Evolutionary conservation across 2,797 vertebrate genomes (phyloP).

Genomic region (Garrulus glandarius): DNA sequence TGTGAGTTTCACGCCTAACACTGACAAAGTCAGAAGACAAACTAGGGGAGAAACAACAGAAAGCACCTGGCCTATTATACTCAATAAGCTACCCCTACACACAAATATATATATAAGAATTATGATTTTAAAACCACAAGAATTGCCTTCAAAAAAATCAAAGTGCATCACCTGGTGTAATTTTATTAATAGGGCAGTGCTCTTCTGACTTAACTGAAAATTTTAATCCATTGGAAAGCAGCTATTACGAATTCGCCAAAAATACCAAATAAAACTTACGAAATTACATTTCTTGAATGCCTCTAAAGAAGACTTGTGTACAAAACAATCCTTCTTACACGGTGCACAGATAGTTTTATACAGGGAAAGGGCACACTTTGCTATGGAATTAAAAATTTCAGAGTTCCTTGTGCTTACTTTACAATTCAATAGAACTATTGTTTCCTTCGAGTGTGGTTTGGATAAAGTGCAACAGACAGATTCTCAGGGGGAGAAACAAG

Average conservation of each 20-base stretch:
- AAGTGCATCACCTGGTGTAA: not conserved
- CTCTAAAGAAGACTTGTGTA: not conserved
- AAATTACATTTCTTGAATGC: not conserved
- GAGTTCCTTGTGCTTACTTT: not conserved
- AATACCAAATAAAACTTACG: not conserved
- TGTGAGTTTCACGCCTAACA: not conserved
- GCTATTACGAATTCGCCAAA: not conserved
- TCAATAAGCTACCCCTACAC: not conserved
- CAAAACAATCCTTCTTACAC: not conserved
- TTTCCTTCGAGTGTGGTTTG: not conserved
- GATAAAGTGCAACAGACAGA: not conserved
- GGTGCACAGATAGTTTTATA: not conserved
- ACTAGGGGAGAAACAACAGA: not conserved
- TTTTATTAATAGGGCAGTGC: not conserved
- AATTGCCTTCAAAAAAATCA: not conserved
- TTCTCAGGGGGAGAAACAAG: slow-evolving; percentile 8
- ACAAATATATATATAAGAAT: not conserved
- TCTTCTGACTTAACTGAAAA: not conserved
- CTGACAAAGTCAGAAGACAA: not conserved
- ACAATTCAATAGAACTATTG: slow-evolving; percentile 19
- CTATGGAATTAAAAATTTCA: not conserved
- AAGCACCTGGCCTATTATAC: not conserved
- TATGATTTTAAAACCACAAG: not conserved
- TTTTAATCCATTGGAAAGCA: not conserved
- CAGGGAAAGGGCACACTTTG: not conserved